A percentile compares a stretch with the other conserved stretches of the same genome.
These are phyloP conservation scores for Cyprinodon variegatus DNA, from an alignment of 2,113 vertebrate genomes.

Conservation along the genomic window DNA sequence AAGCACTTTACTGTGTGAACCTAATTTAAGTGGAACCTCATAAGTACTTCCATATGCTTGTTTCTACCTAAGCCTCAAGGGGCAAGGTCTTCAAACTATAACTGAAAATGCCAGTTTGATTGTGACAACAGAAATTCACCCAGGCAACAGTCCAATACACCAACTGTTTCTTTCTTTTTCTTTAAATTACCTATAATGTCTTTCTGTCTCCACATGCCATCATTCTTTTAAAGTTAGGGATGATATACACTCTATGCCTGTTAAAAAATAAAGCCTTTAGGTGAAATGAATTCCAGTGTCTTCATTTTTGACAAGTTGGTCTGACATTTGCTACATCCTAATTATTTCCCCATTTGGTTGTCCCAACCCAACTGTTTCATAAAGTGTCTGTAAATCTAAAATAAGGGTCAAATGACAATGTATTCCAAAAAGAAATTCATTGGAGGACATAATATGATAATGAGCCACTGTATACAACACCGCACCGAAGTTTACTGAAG, in stretches of 20 bases:
- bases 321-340: constrained; percentile 38
- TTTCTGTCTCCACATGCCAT: neutral
- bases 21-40: neutral
- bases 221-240: neutral
- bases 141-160: constrained; percentile 2
- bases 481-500: constrained; percentile 39
- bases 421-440: constrained; percentile 36
- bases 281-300: constrained; percentile 1
- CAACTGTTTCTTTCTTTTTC: neutral
- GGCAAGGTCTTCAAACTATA: constrained; percentile 21
- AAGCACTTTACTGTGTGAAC: neutral
- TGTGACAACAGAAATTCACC: constrained; percentile 29
- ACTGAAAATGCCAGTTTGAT: constrained; percentile 63
- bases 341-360: constrained; percentile 42
- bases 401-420: constrained; percentile 39
- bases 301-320: constrained; percentile 22
- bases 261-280: constrained; percentile 17
- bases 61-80: constrained; percentile 10
- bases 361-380: constrained; percentile 1
- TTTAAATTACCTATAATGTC: neutral
- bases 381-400: constrained; percentile 27
- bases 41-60: neutral
- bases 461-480: constrained; percentile 27
- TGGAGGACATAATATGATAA: constrained; percentile 32
- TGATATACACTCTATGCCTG: neutral